Evolutionary conservation across 2,888 invertebrate genomes (phyloP).

Genomic region (Dolichomitus sp.): DNA sequence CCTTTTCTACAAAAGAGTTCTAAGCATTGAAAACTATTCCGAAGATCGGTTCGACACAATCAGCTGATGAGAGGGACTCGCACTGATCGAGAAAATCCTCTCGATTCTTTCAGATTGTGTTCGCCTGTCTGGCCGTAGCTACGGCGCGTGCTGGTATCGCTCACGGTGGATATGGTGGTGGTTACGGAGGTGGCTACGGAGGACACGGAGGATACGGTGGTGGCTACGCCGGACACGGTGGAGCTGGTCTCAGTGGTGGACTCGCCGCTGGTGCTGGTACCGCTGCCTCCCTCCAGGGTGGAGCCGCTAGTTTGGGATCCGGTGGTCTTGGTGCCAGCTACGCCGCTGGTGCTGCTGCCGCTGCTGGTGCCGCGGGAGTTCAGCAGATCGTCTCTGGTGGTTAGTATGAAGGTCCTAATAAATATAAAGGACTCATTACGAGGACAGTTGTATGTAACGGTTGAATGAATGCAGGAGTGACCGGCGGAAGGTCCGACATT

Average conservation of each 20-base stretch:
- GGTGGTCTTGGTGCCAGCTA: conserved; percentile 85
- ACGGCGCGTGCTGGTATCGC: conserved; percentile 85
- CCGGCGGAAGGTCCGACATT: conserved; percentile 84
- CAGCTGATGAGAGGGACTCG: background rate
- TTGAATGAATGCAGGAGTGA: conserved; percentile 77
- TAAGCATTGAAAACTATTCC: background rate
- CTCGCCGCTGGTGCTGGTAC: conserved; percentile 84
- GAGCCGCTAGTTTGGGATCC: conserved; percentile 85
- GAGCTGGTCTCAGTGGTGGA: conserved; percentile 84
- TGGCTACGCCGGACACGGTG: conserved; percentile 76
- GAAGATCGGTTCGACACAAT: background rate
- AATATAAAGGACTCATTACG: background rate
- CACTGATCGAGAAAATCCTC: conserved; percentile 26
- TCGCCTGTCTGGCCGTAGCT: conserved; percentile 85
- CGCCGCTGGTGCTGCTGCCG: conserved; percentile 84
- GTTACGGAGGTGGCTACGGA: conserved; percentile 76
- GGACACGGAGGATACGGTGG: conserved; percentile 77
- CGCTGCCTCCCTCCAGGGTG: conserved; percentile 84
- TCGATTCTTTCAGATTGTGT: conserved; percentile 80
- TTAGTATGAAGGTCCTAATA: conserved; percentile 69
- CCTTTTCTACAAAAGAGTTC: background rate
- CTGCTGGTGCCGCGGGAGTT: conserved; percentile 84
- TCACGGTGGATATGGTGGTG: conserved; percentile 80
- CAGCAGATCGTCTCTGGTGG: conserved; percentile 85
- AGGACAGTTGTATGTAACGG: background rate